Conservation (phyloP, 1,140 invertebrate species). For the Drosophila repleta region DNA sequence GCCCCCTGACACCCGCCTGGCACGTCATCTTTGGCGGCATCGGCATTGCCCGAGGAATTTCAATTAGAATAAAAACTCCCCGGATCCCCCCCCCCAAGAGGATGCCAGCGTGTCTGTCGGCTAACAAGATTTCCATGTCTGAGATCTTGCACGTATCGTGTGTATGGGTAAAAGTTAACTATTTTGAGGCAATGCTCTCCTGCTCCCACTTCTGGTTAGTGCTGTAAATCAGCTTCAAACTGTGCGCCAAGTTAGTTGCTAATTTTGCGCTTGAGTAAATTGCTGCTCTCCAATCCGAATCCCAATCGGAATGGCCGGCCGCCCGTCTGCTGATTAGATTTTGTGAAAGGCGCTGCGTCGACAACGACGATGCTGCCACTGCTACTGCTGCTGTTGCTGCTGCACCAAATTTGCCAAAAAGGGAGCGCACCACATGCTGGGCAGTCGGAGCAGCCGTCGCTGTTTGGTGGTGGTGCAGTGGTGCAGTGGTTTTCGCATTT, state of each 20-base stretch:
- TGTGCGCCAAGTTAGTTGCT: constrained; percentile 59
- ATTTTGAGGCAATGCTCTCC: constrained; percentile 12
- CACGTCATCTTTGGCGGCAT: constrained; percentile 16
- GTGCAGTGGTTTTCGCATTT: constrained; percentile 26
- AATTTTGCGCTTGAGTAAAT: constrained; percentile 80
- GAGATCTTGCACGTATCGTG: constrained; percentile 33
- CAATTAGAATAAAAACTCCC: constrained; percentile 62
- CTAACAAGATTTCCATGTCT: constrained; percentile 76
- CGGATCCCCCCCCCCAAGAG: constrained; percentile 38
- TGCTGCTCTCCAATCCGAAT: constrained; percentile 65
- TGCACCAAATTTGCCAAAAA: constrained; percentile 81
- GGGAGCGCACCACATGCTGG: constrained; percentile 77
- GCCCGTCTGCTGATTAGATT: constrained; percentile 75
- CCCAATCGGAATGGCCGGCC: constrained; percentile 32
- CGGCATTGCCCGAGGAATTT: constrained; percentile 46
- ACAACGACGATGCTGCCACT: constrained; percentile 19
- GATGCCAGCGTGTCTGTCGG: constrained; percentile 41
- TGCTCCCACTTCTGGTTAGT: constrained; percentile 27
- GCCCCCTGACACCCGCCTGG: constrained; percentile 6
- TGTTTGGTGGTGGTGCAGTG: constrained; percentile 7
- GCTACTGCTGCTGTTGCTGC: constrained; percentile 14
- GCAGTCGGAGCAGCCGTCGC: constrained; percentile 21
- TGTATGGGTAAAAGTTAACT: constrained; percentile 21
- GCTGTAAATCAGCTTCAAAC: constrained; percentile 60
- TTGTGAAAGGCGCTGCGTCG: constrained; percentile 70